Base-by-base conservation (phyloP, 2,113 vertebrate genomes). In the Tupaia tana region DNA sequence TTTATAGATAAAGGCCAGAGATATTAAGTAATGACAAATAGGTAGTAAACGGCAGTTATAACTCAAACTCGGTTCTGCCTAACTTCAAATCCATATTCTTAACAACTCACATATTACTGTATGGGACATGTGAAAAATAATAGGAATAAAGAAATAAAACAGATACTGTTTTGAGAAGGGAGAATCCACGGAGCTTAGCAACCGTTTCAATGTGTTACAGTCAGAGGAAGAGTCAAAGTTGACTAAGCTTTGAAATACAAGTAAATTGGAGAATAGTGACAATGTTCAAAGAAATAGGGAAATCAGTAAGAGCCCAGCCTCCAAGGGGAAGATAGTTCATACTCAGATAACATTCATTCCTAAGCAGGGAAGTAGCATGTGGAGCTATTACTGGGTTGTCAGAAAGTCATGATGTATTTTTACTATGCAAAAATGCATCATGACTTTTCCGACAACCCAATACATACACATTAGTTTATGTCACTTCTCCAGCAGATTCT, bases 161-260 rank as follows among this genome's bases (percentile, higher is more conserved):
- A 25, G 1, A 52, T 34, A 2, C 54, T 9, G 61, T 5, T 73
- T 14, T 59, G 12, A 59, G 89, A 93, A 87, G 25, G 73, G 75
- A 69, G 54, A 86, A 43, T 70, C 29, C 7, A 84, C 70, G 16
- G 59, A 64, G 81, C 80, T 94, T 58, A 81, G 64, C 10, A 15
- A 90, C 54, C n/a, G 24, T n/a, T 87, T 58, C 71, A 64, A 16
- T 31, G 71, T 75, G 59, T 82, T 22, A 43, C n/a, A n/a, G 52
- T 66, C 92, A 71, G 15, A 52, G 67, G 71, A 70, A 54, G 34
- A 93, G 59, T 75, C 71, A 96, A 61, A 80, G 66, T 86, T 93
- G 82, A 94, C 52, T 93, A 12, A 93, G 3, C n/a, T 74, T 12
- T 52, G 69, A 85, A 52, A 27, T 7, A n/a, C 69, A 20, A 59